Base-by-base conservation (phyloP, 2,113 vertebrate species). In the Pachyramphus minor region DNA sequence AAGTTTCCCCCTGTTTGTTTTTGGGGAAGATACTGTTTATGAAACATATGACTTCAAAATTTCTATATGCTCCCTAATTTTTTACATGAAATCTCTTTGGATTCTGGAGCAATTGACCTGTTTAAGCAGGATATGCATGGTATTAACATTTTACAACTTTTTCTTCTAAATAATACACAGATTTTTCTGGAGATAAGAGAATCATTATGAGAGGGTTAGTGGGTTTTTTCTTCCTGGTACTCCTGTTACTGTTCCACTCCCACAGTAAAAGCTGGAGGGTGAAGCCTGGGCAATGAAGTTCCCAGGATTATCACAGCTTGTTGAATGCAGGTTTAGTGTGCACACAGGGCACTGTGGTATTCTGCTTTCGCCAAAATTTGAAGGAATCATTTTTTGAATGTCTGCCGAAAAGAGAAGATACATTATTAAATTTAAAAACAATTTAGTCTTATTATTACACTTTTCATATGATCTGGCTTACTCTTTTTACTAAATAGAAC, bases 311-410 rank as follows among this genome's bases (percentile, higher is more conserved):
- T 27, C 55, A 25, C 14, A 66, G 23, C 41, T 82, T 33, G 33
- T n/a, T 66, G 45, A 25, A 30, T 24, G 22, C 28, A 62, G 50
- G 12, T 21, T 56, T 12, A 6, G 8, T 28, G 60, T 42, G 31
- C 39, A 41, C 14, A 2, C 1, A 1, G 15, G 35, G 8, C 12
- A 28, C 9, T 6, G 8, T 7, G 37, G 14, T 47, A 15, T 35
- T 87, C 30, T 78, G 21, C 47, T 59, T 53, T 20, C 33, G 80
- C 35, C 22, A 53, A 56, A 45, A 13, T 42, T 50, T 37, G 35
- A 49, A 47, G 33, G 23, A 83, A 20, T 37, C 2, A 2, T 55
- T 68, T 85, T 58, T 53, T 4, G 22, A 87, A 30, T 22, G 6
- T 2, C 45, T 78, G 8, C 11, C 55, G 5, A 31, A 89, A 52